Evolutionary conservation across 2,888 invertebrate species (phyloP), one percentile per base, ranked within the genome.

Genomic region (Calliphora vomitoria): DNA sequence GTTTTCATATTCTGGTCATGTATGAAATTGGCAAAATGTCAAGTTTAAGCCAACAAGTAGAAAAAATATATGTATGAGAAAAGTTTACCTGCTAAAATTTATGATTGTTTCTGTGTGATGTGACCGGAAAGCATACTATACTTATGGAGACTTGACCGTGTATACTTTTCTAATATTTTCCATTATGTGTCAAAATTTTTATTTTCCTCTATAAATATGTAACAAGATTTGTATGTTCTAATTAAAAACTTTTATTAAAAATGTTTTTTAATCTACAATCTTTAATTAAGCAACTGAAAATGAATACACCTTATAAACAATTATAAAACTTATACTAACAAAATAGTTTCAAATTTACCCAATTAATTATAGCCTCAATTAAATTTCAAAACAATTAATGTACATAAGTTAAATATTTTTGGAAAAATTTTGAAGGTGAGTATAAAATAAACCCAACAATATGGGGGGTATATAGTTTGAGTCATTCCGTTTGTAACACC

Each of bases 11-110:
- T 84, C 66, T 44, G 41, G 41, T 80, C 84, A 85, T 58, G 79
- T 53, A 80, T 38, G 31, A 79, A 79, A 84, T 79, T 79, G 78
- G 64, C 64, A 79, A 64, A 66, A 79, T 66, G 55, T 79, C 71
- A 78, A 64, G 35, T 72, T 72, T 47, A 78, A 66, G 62, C n/a
- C 18, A 15, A 20, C 13, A 18, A 35, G 25, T 13, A 20, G 15
- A 10, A 35, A 35, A 35, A 35, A 0, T 35, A 5, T n/a, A 25
- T 1, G 25, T 25, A 25, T 25, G 2, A 25, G 5, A 13, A 76
- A 78, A 78, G 55, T 66, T 41, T 72, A 64, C 64, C 55, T 53
- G 72, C 5, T 64, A 4, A 71, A 69, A 69, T 41, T 20, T 71
- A 41, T 62, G 50, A 47, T 2, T 69, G 44, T 47, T 18, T 31